Base-by-base conservation (phyloP, 2,113 vertebrate species). In the Marmota flaviventris region DNA sequence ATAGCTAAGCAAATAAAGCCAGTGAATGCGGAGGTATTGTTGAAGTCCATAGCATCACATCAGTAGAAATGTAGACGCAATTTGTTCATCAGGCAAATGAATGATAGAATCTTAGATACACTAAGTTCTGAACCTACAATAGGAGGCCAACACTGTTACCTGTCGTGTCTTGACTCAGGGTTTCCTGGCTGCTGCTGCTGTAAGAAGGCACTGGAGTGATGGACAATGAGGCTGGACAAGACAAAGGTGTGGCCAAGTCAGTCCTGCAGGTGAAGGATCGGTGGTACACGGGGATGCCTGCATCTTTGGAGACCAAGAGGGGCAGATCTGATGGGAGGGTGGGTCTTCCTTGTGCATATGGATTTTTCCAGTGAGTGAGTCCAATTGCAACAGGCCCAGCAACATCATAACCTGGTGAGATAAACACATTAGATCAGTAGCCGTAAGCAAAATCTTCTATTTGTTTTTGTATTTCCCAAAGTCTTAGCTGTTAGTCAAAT, bases 221-320 rank as follows among this genome's bases (percentile, higher is more conserved):
- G 90, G 99, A 99, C 92, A 99, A 98, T 0, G 99, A 99, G 14
- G 99, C 99, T 22, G 99, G 99, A 89, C 99, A 99, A 89, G 99
- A 99, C 92, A 99, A 96, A 1, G 99, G 99, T 76, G 98, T 99
- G 0, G 98, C 98, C 79, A 99, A 91, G 73, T 99, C 99, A 37
- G 98, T 97, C 89, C 93, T 96, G 27, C 98, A 39, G 8, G 98
- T 95, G 78, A 99, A 98, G 25, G 98, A 98, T 0, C 27, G 98
- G 0, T 98, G 98, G 85, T 98, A 98, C 95, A 98, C 98, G 0
- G 99, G 98, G 97, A 97, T 96, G 91, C 98, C 95, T 17, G 95
- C 98, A 91, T 99, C 98, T 97, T 98, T 98, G 94, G 98, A 96
- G 95, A 97, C 29, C 69, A 98, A 94, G 85, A 98, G 98, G 85